These are phyloP conservation scores for Fragum whitleyi DNA, from an alignment of 2,888 invertebrate species.

Conservation along the genomic window DNA sequence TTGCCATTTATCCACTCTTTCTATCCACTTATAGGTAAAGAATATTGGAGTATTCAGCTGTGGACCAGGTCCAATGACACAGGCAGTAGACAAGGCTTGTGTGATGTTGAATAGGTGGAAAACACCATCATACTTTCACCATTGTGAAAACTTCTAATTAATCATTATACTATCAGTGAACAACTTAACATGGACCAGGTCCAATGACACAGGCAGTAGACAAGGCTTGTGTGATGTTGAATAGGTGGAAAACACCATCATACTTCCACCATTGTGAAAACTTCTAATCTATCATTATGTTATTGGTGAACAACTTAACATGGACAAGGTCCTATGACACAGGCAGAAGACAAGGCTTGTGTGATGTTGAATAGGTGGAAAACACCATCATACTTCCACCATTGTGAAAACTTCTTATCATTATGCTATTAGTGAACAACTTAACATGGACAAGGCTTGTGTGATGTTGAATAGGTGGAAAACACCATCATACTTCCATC, in stretches of 20 bases:
- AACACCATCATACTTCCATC: constrained; percentile 95
- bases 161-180: not conserved
- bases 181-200: constrained; percentile 90
- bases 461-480: constrained; percentile 96
- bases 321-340: constrained; percentile 97
- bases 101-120: constrained; percentile 96
- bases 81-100: constrained; percentile 98
- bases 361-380: constrained; percentile 96
- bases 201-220: constrained; percentile 98
- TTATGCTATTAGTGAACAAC: not conserved
- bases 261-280: constrained; percentile 99
- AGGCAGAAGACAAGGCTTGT: constrained; percentile 98
- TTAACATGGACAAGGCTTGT: constrained; percentile 94
- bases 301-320: not conserved
- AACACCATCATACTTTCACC: constrained; percentile 95
- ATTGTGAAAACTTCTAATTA: constrained; percentile 95
- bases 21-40: constrained; percentile 90
- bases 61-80: constrained; percentile 97
- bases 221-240: constrained; percentile 98
- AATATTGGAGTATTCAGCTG: constrained; percentile 99
- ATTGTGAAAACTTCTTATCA: constrained; percentile 96
- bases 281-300: constrained; percentile 87
- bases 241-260: constrained; percentile 92
- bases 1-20: not conserved
- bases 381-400: constrained; percentile 95